phyloP scores from a whole-genome alignment of 2,888 invertebrate species.

The Tipula lateralis region DNA sequence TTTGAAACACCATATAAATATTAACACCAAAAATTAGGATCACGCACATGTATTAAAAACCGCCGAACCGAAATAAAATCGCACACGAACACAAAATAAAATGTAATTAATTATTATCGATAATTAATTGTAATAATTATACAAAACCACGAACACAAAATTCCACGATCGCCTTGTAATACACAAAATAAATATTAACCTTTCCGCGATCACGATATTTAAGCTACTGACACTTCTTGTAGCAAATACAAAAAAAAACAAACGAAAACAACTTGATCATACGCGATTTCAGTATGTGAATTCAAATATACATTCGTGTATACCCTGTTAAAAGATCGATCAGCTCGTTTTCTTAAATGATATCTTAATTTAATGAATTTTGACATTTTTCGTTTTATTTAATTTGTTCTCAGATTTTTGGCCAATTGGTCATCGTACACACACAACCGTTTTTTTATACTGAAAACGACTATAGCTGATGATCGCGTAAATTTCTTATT shows the following conservation, averaged over 20 bases:
- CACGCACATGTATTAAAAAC: not conserved
- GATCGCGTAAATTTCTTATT: not conserved
- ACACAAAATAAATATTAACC: not conserved
- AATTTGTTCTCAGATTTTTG: not conserved
- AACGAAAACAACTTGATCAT: conserved; percentile 24
- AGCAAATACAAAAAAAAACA: conserved; percentile 6
- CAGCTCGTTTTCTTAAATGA: not conserved
- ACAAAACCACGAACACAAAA: not conserved
- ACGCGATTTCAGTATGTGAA: not conserved
- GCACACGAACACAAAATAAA: not conserved
- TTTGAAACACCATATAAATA: not conserved
- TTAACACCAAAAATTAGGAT: not conserved
- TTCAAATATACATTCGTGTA: not conserved
- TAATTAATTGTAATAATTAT: conserved; percentile 7
- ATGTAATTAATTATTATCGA: not conserved
- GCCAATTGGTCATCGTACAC: not conserved
- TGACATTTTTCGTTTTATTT: not conserved
- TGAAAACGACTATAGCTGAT: not conserved
- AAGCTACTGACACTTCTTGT: conserved; percentile 43
- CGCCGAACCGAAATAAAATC: not conserved
- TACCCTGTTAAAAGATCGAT: not conserved
- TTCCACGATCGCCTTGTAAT: not conserved
- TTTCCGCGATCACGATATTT: conserved; percentile 45
- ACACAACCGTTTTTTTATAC: not conserved
- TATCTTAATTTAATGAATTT: conserved; percentile 24